Conservation (phyloP, 2,888 invertebrate genomes). For the Pantelozetes paolii region DNA sequence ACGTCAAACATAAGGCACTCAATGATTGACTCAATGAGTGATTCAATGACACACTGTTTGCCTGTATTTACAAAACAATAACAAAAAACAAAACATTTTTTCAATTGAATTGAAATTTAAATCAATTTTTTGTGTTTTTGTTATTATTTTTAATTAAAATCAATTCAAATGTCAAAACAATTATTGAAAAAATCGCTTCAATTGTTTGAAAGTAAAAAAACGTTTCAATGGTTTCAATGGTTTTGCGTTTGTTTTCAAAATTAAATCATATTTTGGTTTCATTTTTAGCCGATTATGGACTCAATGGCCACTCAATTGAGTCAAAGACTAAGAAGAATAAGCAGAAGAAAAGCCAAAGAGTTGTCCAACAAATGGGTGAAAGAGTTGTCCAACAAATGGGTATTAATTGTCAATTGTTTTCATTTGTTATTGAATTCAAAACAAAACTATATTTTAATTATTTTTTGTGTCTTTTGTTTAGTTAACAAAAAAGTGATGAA, state of each 20-base stretch:
- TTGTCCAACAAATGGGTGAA: not conserved
- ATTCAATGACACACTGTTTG: too few species aligned
- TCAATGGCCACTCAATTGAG: not conserved
- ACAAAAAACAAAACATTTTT: too few species aligned
- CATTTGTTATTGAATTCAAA: too few species aligned
- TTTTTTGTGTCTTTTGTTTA: not conserved
- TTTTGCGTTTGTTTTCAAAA: not conserved
- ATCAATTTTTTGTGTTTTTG: not conserved
- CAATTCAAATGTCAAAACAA: conserved; percentile 27
- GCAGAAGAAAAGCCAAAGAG: not conserved
- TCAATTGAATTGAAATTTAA: not conserved
- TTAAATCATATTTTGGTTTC: not conserved
- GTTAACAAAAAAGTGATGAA: not conserved
- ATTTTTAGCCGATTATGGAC: not conserved
- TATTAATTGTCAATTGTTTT: not conserved
- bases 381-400: not conserved
- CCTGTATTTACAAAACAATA: too few species aligned
- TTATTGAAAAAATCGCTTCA: conserved; percentile 11
- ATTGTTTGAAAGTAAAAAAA: conserved; percentile 11
- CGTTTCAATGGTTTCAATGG: too few species aligned
- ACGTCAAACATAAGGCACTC: not conserved
- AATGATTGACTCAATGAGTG: too few species aligned
- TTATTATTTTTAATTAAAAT: not conserved
- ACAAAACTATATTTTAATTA: not conserved
- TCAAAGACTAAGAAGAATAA: not conserved